Percentiles rank a stretch among this genome's conserved stretches.
These are phyloP conservation scores for Crenichthys baileyi DNA, from an alignment of 2,797 vertebrate species.

Conservation along the genomic window DNA sequence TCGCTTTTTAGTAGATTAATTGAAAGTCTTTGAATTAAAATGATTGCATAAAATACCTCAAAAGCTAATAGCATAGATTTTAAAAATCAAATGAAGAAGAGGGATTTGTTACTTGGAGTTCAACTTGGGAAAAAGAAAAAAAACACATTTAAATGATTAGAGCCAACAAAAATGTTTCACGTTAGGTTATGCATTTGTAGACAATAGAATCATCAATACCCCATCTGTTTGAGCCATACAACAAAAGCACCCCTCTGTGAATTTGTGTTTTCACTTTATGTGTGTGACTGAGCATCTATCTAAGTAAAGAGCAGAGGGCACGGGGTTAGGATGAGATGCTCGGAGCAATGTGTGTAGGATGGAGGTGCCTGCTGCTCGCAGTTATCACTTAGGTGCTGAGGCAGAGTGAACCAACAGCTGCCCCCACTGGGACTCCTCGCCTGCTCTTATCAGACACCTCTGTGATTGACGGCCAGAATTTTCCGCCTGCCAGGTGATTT, in stretches of 20 bases:
- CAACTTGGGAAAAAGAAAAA: slow-evolving; percentile 47
- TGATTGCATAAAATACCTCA: slow-evolving; percentile 71
- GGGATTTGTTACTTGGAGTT: slow-evolving; percentile 54
- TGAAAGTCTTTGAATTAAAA: slow-evolving; percentile 76
- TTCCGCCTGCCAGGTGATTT: slow-evolving; percentile 85
- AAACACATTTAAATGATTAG: slow-evolving; percentile 56
- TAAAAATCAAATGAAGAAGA: slow-evolving; percentile 52
- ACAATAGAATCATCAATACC: slow-evolving; percentile 34
- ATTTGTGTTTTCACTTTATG: slow-evolving; percentile 25
- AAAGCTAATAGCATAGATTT: slow-evolving; percentile 73
- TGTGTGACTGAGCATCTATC: slow-evolving; percentile 55
- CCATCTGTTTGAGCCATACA: slow-evolving; percentile 27
- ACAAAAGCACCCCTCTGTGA: slow-evolving; percentile 11
- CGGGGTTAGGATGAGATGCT: slow-evolving; percentile 61
- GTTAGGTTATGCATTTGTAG: slow-evolving; percentile 28
- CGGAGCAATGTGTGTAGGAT: slow-evolving; percentile 67
- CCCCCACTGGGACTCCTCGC: slow-evolving; percentile 74
- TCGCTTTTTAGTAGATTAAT: slow-evolving; percentile 74
- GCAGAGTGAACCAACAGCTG: slow-evolving; percentile 79
- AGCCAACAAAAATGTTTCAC: slow-evolving; percentile 19
- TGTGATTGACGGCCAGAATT: slow-evolving; percentile 84
- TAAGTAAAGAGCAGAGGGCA: slow-evolving; percentile 67
- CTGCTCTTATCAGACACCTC: slow-evolving; percentile 81
- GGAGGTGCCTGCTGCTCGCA: slow-evolving; percentile 74
- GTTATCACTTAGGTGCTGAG: slow-evolving; percentile 80